A percentile compares a stretch with the other conserved stretches of the same genome.
phyloP scores from a whole-genome alignment of 2,113 vertebrate genomes.

The Tretioscincus oriximinensis region DNA sequence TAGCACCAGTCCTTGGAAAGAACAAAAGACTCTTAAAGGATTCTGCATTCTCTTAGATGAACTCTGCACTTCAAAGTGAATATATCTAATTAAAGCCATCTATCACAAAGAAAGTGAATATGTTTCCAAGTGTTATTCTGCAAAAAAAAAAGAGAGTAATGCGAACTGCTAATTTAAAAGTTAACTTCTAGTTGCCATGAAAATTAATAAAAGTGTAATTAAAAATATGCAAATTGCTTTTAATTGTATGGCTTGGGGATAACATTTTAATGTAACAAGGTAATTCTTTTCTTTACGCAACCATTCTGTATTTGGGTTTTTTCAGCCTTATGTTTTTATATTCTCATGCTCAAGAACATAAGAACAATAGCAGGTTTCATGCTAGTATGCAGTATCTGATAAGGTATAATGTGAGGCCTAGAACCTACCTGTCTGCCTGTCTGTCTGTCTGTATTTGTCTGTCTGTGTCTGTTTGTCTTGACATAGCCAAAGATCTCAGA shows the following conservation, averaged over 20 bases:
- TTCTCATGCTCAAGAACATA: background rate
- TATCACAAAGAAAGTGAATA: slow-evolving; percentile 46
- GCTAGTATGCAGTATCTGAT: too few relatives aligned
- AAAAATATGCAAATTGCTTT: slow-evolving; percentile 35
- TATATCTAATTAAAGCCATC: slow-evolving; percentile 55
- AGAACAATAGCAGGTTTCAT: too few relatives aligned
- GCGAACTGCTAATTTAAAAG: slow-evolving; percentile 29
- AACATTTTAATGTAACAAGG: background rate
- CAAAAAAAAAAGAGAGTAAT: slow-evolving; percentile 13
- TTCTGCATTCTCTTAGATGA: slow-evolving; percentile 39
- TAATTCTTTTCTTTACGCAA: background rate
- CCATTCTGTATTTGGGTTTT: background rate
- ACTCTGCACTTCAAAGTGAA: slow-evolving; percentile 34
- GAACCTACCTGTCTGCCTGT: too few relatives aligned
- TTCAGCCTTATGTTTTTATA: background rate
- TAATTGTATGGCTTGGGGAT: background rate
- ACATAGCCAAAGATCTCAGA: too few relatives aligned
- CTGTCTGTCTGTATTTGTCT: too few relatives aligned
- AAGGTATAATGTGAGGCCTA: too few relatives aligned
- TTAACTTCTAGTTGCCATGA: slow-evolving; percentile 35
- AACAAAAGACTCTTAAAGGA: slow-evolving; percentile 22
- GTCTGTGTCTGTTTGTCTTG: too few relatives aligned
- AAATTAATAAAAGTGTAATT: slow-evolving; percentile 56
- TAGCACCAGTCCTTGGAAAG: background rate
- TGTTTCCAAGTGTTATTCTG: slow-evolving; percentile 41